Percentiles rank a stretch among this genome's conserved stretches.
These are phyloP conservation scores for Bradysia coprophila DNA, from an alignment of 1,140 invertebrate genomes.

Conservation along the genomic window DNA sequence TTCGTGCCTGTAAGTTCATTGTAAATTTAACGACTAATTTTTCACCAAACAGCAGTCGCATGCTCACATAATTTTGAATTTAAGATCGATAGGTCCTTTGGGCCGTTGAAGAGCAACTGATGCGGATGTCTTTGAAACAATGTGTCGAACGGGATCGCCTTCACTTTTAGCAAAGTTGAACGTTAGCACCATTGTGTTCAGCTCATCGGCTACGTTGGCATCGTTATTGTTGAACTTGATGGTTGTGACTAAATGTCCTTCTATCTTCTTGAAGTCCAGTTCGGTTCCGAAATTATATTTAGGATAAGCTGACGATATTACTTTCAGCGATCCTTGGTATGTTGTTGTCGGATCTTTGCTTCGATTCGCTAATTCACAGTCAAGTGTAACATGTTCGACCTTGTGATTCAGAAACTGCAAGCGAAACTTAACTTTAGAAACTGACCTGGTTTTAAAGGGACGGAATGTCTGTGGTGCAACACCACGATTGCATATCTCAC, in stretches of 20 bases:
- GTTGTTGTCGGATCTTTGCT: slow-evolving; percentile 33
- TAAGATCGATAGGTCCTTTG: too few species aligned
- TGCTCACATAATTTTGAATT: too few species aligned
- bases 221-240: slow-evolving; percentile 18
- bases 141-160: too few species aligned
- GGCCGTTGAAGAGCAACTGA: too few species aligned
- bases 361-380: slow-evolving; percentile 41
- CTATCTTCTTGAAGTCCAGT: slow-evolving; percentile 22
- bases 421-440: too few species aligned
- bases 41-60: neutral
- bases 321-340: slow-evolving; percentile 37
- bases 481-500: too few species aligned
- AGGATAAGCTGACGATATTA: slow-evolving; percentile 55
- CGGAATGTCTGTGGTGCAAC: too few species aligned
- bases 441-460: too few species aligned
- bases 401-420: slow-evolving; percentile 44
- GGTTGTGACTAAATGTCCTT: slow-evolving; percentile 18
- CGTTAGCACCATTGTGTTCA: too few species aligned
- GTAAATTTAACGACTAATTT: neutral
- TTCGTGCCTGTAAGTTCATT: slow-evolving; percentile 11
- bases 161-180: too few species aligned
- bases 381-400: slow-evolving; percentile 44
- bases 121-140: too few species aligned
- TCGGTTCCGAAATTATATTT: slow-evolving; percentile 51
- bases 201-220: too few species aligned